phyloP scores from a whole-genome alignment of 2,888 invertebrate genomes.

The Alloplasta piceator region DNA sequence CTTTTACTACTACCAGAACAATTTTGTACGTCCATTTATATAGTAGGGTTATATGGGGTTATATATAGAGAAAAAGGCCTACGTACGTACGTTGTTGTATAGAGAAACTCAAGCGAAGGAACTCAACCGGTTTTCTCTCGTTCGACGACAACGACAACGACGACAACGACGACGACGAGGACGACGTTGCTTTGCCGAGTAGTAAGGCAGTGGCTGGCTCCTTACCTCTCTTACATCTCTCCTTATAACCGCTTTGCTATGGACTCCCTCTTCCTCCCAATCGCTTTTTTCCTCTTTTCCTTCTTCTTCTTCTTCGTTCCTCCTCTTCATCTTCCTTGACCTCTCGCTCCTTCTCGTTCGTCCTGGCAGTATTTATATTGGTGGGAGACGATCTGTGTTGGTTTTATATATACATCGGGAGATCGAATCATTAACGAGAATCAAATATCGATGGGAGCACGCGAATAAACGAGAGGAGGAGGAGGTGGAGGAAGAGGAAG shows the following conservation, averaged over 20 bases:
- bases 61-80: constrained; percentile 2
- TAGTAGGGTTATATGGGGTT: constrained; percentile 23
- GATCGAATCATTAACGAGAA: constrained; percentile 75
- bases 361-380: constrained; percentile 52
- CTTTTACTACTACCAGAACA: constrained; percentile 21
- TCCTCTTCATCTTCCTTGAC: constrained; percentile 38
- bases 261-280: constrained; percentile 11
- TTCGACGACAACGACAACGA: constrained; percentile 48
- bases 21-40: background rate
- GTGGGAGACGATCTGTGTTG: constrained; percentile 56
- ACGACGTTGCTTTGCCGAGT: constrained; percentile 9
- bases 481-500: constrained; percentile 15
- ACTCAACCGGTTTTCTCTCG: constrained; percentile 64
- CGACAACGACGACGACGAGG: constrained; percentile 26
- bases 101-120: constrained; percentile 28
- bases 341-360: constrained; percentile 1
- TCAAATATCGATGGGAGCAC: constrained; percentile 69
- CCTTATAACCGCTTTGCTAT: constrained; percentile 33
- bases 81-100: background rate
- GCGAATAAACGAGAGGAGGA: background rate
- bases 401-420: constrained; percentile 64
- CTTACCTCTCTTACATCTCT: constrained; percentile 41
- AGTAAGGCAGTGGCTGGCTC: constrained; percentile 35
- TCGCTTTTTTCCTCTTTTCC: constrained; percentile 1
- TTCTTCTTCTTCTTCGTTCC: constrained; percentile 21